Percentiles rank a stretch among this genome's conserved stretches.
These are phyloP conservation scores for Dendrocopos noguchii DNA, from an alignment of 2,113 vertebrate species.

Conservation along the genomic window DNA sequence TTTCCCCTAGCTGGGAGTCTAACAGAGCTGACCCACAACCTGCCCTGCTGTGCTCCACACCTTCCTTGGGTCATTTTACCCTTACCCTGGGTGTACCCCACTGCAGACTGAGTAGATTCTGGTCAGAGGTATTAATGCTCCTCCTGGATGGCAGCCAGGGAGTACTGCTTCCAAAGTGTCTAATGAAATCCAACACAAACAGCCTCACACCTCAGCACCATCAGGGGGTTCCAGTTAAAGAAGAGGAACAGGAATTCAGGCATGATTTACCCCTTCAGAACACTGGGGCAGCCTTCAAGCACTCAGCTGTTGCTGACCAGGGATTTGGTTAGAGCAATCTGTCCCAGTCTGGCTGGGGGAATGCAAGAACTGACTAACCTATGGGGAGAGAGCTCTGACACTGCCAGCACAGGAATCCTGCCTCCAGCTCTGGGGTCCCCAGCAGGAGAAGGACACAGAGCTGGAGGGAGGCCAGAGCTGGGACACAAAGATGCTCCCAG, in stretches of 20 bases:
- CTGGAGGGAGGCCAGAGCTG: no score
- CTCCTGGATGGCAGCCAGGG: slow-evolving; percentile 20
- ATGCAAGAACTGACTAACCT: not conserved
- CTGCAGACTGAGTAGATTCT: not conserved
- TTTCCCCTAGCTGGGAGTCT: not conserved
- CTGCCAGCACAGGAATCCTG: not conserved
- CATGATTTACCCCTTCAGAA: not conserved
- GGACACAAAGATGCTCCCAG: no score
- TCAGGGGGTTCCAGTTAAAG: not conserved
- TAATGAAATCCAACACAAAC: slow-evolving; percentile 53
- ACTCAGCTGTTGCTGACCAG: not conserved
- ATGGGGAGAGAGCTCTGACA: slow-evolving; percentile 9
- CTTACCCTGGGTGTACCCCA: not conserved
- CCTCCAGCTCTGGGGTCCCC: not conserved
- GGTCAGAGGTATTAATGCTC: slow-evolving; percentile 32
- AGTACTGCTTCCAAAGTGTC: not conserved
- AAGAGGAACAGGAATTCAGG: slow-evolving; percentile 27
- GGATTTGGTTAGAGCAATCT: not conserved
- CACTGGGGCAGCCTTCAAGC: not conserved
- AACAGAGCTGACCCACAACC: not conserved
- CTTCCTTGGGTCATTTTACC: not conserved
- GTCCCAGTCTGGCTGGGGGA: not conserved
- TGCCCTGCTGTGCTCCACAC: not conserved
- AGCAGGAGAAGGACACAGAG: no score
- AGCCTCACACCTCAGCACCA: slow-evolving; percentile 32